Evolutionary conservation across 2,797 vertebrate genomes (phyloP), one percentile per base, ranked within the genome.

Genomic region (Uromys caudimaculatus): DNA sequence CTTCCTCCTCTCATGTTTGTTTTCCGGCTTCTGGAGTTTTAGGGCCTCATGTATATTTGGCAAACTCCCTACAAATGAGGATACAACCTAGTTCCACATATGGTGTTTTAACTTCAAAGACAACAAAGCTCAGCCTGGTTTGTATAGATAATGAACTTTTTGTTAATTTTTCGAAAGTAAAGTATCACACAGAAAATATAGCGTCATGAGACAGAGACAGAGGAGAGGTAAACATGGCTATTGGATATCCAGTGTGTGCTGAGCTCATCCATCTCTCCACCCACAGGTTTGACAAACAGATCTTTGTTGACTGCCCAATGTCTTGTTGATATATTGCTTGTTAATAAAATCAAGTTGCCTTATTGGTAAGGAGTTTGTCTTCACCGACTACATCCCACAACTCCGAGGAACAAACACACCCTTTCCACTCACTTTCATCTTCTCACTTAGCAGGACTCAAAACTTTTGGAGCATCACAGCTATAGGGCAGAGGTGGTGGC

Each of bases 311-410:
- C 27, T 38, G 35, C 13, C 77, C 77, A 23, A 92, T 67, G 50
- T 11, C 16, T 8, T 58, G 1, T 29, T 90, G 60, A 82, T 58
- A n/a, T 9, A 94, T 4, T 77, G 19, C 54, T 91, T 81, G 75
- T 44, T 86, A 87, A 87, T 64, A 71, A 69, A 93, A 87, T 56
- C 76, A 73, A 94, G 38, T 58, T 35, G 69, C 38, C 89, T 85
- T 67, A 54, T 89, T 84, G 44, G 24, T 44, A 56, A 95, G 71
- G 9, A 58, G 19, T 89, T 81, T 93, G 23, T 93, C 71, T 94
- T 89, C 50, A 62, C 23, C 67, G 71, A 84, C 44, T 69, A 69
- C 27, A 78, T 8, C 32, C 38, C 56, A 71, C 4, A 23, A 71
- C 32, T 73, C 89, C 89, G 87, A 83, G 44, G 17, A 91, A 56